Evolutionary conservation across 37 sponge, comb jelly and placozoan genomes (phyloP), one percentile per base, ranked within the genome.

Genomic region (Oscarella lobularis): DNA sequence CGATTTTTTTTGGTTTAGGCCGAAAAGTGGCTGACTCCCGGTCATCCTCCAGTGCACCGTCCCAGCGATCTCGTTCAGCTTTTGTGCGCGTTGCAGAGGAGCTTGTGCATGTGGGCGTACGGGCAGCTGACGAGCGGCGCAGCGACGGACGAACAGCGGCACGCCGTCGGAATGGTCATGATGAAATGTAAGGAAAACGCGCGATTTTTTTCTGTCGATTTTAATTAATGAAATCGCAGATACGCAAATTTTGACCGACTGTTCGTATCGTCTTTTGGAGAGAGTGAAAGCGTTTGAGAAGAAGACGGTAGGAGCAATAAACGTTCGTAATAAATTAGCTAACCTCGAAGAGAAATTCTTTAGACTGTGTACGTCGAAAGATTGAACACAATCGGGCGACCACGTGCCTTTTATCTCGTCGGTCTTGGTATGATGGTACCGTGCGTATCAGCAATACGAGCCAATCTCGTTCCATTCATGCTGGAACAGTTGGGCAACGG

Each of bases 101-200:
- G 37, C 73, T 29, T 70, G 20, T 70, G 32, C 73, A n/a, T 29
- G 32, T 70, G 73, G 73, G 14, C 29, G 14, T 70, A 70, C 37
- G 27, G 37, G 14, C 73, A 70, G 27, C 73, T 70, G 37, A 14
- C n/a, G n/a, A n/a, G 9, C 32, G 14, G 27, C 29, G 9, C 60
- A 48, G 14, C 60, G 20, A 27, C 60, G 20, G 60, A 48, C 9
- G 60, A 9, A 48, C 60, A 48, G 60, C 9, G 20, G 20, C 60
- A 48, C 14, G 20, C 14, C 20, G 20, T 48, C 9, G 60, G 14
- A 48, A 20, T 9, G 20, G 9, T 48, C 14, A 48, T 48, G 20
- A 20, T 20, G 20, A 9, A 48, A 48, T 48, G 60, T 48, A 20
- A 48, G 60, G 14, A 48, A 48, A 48, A 48, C 20, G 9, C 20